phyloP scores from a whole-genome alignment of 2,888 invertebrate species.

The Branchinecta sandiegonensis region DNA sequence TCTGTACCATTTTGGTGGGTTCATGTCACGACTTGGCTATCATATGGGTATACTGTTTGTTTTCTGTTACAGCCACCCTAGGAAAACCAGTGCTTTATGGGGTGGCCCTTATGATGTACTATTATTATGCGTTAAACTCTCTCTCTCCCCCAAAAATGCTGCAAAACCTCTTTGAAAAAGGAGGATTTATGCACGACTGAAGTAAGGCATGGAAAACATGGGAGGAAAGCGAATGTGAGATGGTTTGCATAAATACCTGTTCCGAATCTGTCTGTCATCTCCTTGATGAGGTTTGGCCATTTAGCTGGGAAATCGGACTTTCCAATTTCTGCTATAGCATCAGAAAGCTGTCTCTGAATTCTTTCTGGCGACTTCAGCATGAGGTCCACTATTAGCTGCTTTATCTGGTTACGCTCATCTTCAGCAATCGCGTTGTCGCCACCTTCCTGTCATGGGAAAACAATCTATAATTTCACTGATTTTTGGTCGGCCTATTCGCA shows the following conservation, averaged over 20 bases:
- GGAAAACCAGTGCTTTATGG: too few species aligned
- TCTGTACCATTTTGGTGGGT: too few species aligned
- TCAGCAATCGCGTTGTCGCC: conserved; percentile 60
- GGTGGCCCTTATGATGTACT: too few species aligned
- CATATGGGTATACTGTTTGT: too few species aligned
- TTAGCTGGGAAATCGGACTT: conserved; percentile 89
- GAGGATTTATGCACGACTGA: too few species aligned
- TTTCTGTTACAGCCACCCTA: too few species aligned
- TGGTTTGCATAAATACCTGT: conserved; percentile 40
- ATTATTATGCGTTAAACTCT: too few species aligned
- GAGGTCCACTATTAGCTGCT: conserved; percentile 68
- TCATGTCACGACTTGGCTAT: too few species aligned
- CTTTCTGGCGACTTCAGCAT: conserved; percentile 84
- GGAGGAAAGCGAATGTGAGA: too few species aligned
- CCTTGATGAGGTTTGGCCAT: conserved; percentile 83
- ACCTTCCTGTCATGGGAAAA: conserved; percentile 48
- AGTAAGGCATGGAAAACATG: too few species aligned
- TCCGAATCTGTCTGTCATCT: conserved; percentile 83
- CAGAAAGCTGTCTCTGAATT: conserved; percentile 85
- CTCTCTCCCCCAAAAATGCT: too few species aligned
- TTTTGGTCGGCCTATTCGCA: background rate
- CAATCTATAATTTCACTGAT: background rate
- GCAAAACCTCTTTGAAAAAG: too few species aligned
- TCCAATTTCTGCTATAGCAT: conserved; percentile 92
- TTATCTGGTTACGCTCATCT: conserved; percentile 62